phyloP scores from a whole-genome alignment of 2,888 invertebrate genomes.

The Drosophila ezoana region DNA sequence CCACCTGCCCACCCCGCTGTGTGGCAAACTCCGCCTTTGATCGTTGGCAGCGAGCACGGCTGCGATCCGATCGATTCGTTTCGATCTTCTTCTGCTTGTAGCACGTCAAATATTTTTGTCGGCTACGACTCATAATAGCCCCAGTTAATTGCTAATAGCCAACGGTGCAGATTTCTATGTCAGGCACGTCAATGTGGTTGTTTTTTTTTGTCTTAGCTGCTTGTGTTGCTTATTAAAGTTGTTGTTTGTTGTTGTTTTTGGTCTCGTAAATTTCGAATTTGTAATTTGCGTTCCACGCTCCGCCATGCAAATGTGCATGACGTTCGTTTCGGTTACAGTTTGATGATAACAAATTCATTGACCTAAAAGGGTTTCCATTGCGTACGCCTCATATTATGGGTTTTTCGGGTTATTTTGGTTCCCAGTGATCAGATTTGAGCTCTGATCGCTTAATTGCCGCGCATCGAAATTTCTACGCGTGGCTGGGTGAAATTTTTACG shows the following conservation, averaged over 20 bases:
- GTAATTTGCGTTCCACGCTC: constrained; percentile 72
- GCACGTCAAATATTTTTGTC: constrained; percentile 74
- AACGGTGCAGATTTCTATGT: constrained; percentile 81
- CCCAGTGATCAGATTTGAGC: constrained; percentile 47
- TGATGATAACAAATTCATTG: constrained; percentile 77
- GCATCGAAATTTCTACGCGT: constrained; percentile 51
- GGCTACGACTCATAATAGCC: constrained; percentile 72
- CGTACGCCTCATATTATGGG: constrained; percentile 66
- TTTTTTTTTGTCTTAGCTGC: constrained; percentile 17
- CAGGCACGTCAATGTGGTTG: constrained; percentile 68
- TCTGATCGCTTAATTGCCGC: constrained; percentile 57
- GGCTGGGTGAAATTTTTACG: constrained; percentile 44
- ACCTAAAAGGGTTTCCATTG: constrained; percentile 73
- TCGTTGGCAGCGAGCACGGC: constrained; percentile 47
- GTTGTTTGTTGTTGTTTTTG: constrained; percentile 38
- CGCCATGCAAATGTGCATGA: constrained; percentile 78
- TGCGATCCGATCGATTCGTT: constrained; percentile 69
- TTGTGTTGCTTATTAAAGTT: constrained; percentile 62
- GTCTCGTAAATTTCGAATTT: constrained; percentile 59
- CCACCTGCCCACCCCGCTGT: constrained; percentile 2
- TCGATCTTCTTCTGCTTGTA: constrained; percentile 80
- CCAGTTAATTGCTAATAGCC: constrained; percentile 81
- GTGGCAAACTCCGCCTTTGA: constrained; percentile 48
- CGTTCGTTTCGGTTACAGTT: constrained; percentile 78
- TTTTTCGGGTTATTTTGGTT: constrained; percentile 41